A percentile compares a stretch with the other conserved stretches of the same genome.
phyloP scores from a whole-genome alignment of 2,888 invertebrate species.

The Mongoloraphidia duomilia region DNA sequence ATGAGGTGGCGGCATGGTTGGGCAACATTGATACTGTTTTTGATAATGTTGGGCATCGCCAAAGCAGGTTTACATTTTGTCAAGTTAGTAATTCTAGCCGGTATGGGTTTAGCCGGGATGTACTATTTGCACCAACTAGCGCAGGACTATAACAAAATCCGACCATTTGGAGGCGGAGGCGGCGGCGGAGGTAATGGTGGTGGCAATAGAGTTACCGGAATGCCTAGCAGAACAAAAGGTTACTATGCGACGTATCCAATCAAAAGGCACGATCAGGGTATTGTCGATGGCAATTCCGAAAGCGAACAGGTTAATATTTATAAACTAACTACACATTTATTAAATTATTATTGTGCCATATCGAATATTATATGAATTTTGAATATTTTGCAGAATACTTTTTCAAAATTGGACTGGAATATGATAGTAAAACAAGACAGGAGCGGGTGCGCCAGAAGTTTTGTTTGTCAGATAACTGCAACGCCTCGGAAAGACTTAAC shows the following conservation, averaged over 20 bases:
- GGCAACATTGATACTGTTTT: slow-evolving; percentile 15
- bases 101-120: slow-evolving; percentile 30
- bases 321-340: too few relatives aligned
- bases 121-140: slow-evolving; percentile 33
- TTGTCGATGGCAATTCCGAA: too few relatives aligned
- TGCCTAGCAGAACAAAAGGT: not conserved
- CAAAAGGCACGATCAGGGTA: too few relatives aligned
- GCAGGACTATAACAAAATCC: slow-evolving; percentile 28
- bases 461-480: slow-evolving; percentile 30
- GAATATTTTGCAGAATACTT: slow-evolving; percentile 1
- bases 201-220: not conserved
- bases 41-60: slow-evolving; percentile 20
- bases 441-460: slow-evolving; percentile 31
- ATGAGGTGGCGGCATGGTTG: slow-evolving; percentile 4
- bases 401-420: slow-evolving; percentile 23
- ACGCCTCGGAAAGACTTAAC: slow-evolving; percentile 20
- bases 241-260: not conserved
- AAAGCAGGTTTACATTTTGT: slow-evolving; percentile 28
- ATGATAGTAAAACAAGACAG: slow-evolving; percentile 27
- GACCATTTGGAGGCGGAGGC: not conserved
- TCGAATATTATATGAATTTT: not conserved
- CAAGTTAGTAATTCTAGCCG: slow-evolving; percentile 27
- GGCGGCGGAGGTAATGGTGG: too few relatives aligned
- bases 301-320: not conserved
- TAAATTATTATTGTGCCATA: too few relatives aligned